These are phyloP conservation scores for Porites rus DNA, from an alignment of 92 coral and sea anemone genomes.

Conservation along the genomic window DNA sequence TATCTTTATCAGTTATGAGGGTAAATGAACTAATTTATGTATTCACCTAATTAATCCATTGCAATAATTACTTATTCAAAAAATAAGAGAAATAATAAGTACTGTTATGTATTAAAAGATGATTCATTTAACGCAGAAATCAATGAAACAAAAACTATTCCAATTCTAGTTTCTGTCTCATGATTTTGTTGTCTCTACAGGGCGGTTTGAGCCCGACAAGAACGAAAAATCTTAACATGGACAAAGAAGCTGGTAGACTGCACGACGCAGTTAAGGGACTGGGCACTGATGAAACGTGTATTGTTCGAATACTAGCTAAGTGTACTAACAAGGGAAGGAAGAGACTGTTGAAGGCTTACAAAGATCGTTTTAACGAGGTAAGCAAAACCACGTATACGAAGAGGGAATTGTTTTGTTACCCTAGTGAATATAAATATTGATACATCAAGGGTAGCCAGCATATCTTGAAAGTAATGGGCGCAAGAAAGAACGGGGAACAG, in stretches of 20 bases:
- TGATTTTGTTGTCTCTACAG: background rate
- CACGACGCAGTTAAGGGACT: constrained; percentile 59
- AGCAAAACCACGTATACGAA: background rate
- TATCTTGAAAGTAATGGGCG: too few species aligned
- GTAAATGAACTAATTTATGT: too few species aligned
- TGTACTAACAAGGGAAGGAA: constrained; percentile 71
- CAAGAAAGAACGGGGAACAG: too few species aligned
- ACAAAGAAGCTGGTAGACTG: constrained; percentile 63
- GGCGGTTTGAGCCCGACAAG: background rate
- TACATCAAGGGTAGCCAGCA: background rate
- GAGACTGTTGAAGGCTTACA: constrained; percentile 61
- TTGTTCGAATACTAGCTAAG: constrained; percentile 56
- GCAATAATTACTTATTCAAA: too few species aligned
- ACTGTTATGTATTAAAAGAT: background rate
- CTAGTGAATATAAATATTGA: too few species aligned
- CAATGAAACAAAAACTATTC: background rate
- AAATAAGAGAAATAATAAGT: too few species aligned
- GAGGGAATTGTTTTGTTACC: background rate
- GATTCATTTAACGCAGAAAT: background rate
- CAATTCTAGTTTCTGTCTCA: background rate
- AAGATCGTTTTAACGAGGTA: constrained; percentile 73
- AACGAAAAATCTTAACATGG: constrained; percentile 60
- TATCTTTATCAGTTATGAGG: too few species aligned
- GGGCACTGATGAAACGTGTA: constrained; percentile 61
- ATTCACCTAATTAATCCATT: too few species aligned